Evolutionary conservation across 2,888 invertebrate genomes (phyloP).

Genomic region (Baccha elongata): DNA sequence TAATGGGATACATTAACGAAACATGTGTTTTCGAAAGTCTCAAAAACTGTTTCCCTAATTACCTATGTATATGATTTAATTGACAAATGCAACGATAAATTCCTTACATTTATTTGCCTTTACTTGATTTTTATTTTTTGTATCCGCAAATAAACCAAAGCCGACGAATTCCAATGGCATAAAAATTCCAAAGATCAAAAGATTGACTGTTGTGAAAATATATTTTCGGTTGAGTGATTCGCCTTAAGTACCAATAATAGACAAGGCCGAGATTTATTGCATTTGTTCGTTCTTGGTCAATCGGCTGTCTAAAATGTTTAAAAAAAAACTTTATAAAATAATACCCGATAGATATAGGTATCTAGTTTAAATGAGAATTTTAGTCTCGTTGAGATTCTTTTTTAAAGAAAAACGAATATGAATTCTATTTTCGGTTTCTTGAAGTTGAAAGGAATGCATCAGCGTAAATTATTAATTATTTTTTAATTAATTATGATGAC

Average conservation of each 20-base stretch:
- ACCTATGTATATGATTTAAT: no score
- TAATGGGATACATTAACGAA: background rate
- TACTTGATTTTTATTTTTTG: background rate
- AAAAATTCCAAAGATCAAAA: slow-evolving; percentile 44
- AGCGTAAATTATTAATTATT: background rate
- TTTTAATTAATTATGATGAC: no score
- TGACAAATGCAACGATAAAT: slow-evolving; percentile 15
- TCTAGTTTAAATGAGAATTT: no score
- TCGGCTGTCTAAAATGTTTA: background rate
- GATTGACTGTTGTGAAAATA: slow-evolving; percentile 9
- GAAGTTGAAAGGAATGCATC: slow-evolving; percentile 22
- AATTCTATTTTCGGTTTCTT: slow-evolving; percentile 44
- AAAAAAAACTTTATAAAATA: background rate
- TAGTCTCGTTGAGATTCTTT: background rate
- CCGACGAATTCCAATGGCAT: slow-evolving; percentile 25
- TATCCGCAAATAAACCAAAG: slow-evolving; percentile 13
- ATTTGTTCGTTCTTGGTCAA: slow-evolving; percentile 17
- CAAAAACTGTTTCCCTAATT: background rate
- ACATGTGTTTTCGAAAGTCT: slow-evolving; percentile 9
- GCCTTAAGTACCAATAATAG: background rate
- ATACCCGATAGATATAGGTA: background rate
- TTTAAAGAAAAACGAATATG: slow-evolving; percentile 13
- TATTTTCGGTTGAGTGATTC: slow-evolving; percentile 18
- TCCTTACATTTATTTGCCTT: background rate
- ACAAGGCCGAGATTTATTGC: slow-evolving; percentile 39